A percentile compares a stretch with the other conserved stretches of the same genome.
Evolutionary conservation across 2,888 invertebrate species (phyloP).

Genomic region (Crematogaster levior): DNA sequence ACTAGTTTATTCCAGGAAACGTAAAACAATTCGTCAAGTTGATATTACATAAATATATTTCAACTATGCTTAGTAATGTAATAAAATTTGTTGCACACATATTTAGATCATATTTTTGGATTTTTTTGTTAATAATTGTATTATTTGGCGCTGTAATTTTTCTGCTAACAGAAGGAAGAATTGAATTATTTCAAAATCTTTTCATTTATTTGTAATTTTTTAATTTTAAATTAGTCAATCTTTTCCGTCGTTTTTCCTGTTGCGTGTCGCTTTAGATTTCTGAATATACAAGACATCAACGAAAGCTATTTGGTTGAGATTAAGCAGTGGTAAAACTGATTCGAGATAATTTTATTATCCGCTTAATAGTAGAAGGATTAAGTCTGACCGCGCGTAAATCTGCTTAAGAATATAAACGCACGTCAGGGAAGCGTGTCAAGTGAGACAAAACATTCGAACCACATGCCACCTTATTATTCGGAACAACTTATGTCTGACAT

Average conservation of each 20-base stretch:
- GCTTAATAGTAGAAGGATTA: neutral
- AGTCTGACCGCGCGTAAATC: conserved; percentile 21
- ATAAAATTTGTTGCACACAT: neutral
- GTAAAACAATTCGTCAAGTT: conserved; percentile 10
- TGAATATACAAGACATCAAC: neutral
- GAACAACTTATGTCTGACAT: conserved; percentile 6
- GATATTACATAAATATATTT: neutral
- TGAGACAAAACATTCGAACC: conserved; percentile 7
- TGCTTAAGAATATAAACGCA: neutral
- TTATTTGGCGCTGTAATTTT: neutral
- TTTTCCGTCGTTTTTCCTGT: neutral
- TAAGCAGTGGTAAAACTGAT: neutral
- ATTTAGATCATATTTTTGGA: neutral
- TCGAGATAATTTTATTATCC: conserved; percentile 31
- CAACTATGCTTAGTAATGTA: neutral
- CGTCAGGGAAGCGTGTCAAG: conserved; percentile 6
- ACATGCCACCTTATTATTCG: conserved; percentile 1
- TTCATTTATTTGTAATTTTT: neutral
- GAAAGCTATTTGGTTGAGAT: neutral
- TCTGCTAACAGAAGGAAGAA: neutral
- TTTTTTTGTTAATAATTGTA: neutral
- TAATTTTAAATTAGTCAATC: neutral
- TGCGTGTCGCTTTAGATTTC: neutral
- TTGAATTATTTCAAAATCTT: neutral
- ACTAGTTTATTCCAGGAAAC: neutral